A percentile compares a stretch with the other conserved stretches of the same genome.
These are phyloP conservation scores for Nasonia giraulti DNA, from an alignment of 1,140 invertebrate species.

Conservation along the genomic window DNA sequence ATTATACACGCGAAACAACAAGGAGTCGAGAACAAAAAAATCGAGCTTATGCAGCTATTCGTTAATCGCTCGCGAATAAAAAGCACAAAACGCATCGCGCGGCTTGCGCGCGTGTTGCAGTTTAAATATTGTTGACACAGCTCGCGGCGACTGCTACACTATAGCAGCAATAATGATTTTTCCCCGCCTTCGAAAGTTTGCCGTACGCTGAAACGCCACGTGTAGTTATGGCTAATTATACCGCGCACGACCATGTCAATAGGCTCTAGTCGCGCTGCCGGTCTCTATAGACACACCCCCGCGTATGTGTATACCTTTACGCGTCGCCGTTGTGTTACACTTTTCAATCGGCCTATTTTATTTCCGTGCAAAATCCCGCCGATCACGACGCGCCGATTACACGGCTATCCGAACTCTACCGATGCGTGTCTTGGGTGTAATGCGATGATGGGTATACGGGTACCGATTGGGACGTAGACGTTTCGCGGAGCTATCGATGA, in stretches of 20 bases:
- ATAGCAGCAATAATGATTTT: slow-evolving; percentile 48
- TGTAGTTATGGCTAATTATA: slow-evolving; percentile 50
- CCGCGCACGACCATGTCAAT: slow-evolving; percentile 46
- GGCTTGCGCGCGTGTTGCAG: background rate
- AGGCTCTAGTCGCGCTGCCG: slow-evolving; percentile 33
- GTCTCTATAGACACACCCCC: slow-evolving; percentile 12
- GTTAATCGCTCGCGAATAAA: background rate
- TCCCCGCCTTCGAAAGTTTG: slow-evolving; percentile 34
- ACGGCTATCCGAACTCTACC: background rate
- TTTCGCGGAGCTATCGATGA: no score
- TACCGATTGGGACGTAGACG: no score
- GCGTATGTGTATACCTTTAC: background rate
- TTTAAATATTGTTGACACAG: slow-evolving; percentile 43
- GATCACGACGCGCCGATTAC: background rate
- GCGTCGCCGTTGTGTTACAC: background rate
- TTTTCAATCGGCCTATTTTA: slow-evolving; percentile 2
- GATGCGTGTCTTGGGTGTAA: no score
- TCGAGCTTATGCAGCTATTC: background rate
- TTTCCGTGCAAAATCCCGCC: background rate
- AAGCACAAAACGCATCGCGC: background rate
- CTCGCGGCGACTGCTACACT: background rate
- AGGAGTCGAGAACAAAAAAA: no score
- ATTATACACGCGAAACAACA: no score
- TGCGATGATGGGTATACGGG: no score
- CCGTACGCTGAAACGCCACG: slow-evolving; percentile 51